These are phyloP conservation scores for Akabosia matsudoensis DNA, from an alignment of 1,140 invertebrate species.

Conservation along the genomic window DNA sequence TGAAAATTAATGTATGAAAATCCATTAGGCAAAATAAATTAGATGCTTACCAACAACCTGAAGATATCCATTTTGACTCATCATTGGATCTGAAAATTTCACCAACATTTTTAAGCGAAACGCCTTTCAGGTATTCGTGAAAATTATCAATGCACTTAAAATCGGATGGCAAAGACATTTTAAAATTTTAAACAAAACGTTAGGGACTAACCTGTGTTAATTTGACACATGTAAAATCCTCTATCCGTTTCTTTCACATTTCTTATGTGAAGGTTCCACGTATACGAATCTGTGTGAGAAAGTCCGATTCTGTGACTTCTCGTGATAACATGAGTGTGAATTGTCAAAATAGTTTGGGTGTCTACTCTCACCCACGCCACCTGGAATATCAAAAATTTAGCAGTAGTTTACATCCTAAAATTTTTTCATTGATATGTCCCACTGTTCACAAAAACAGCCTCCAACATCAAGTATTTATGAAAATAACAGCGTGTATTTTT, in stretches of 20 bases:
- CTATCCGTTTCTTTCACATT: conserved; percentile 31
- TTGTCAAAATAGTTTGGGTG: conserved; percentile 60
- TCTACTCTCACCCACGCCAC: conserved; percentile 77
- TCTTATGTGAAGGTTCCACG: conserved; percentile 77
- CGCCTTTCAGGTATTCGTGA: too few relatives aligned
- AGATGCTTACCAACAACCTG: conserved; percentile 75
- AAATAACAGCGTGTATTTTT: too few relatives aligned
- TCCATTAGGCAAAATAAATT: background rate
- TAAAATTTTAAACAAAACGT: background rate
- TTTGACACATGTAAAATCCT: conserved; percentile 72
- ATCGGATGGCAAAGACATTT: background rate
- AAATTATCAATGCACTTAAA: too few relatives aligned
- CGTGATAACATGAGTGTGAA: conserved; percentile 83
- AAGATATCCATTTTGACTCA: conserved; percentile 76
- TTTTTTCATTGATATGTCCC: too few relatives aligned
- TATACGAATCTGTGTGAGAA: conserved; percentile 77
- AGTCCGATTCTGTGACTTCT: conserved; percentile 81
- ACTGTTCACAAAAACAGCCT: too few relatives aligned
- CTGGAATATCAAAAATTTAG: too few relatives aligned
- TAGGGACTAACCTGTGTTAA: conserved; percentile 55
- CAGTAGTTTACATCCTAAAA: too few relatives aligned
- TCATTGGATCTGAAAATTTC: conserved; percentile 70
- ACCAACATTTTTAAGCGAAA: background rate
- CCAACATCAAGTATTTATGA: too few relatives aligned
- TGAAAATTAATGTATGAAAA: too few relatives aligned